Base-by-base conservation (phyloP, 2,888 invertebrate genomes). In the Baccha elongata region DNA sequence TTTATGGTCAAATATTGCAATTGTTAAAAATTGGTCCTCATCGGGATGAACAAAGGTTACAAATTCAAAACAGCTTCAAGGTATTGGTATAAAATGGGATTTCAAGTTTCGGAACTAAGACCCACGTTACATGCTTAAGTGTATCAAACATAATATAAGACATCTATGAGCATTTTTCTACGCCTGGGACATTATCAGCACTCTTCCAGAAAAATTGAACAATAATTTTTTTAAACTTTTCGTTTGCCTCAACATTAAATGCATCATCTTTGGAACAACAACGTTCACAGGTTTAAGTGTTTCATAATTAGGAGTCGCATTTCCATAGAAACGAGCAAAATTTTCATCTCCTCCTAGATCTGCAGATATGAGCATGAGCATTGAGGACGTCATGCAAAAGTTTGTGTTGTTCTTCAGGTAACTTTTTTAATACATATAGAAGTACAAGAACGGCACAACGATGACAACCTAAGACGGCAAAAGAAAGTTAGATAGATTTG, bases 281-380 rank as follows among this genome's bases (percentile, higher is more conserved):
- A 26, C 17, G 21, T 53, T 46, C 40, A 48, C 29, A 65, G 75
- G 53, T 64, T 71, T 69, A 71, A 81, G 83, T 83, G 83, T 78
- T 62, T 78, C 72, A 50, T 83, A 83, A 83, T 83, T 83, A 83
- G 83, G 78, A 83, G 73, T 71, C 35, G 64, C 78, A 78, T 83
- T 83, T 83, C 83, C 78, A 83, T 78, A 78, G 67, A 83, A 83
- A 71, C 42, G 71, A 64, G 44, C 44, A 69, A 35, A 40, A 62
- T 68, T 62, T 68, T 40, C 76, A 76, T 69, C 55, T 52, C 17
- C 55, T 13, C 17, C 55, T 13, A 37, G 75, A 80, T 65, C 69
- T 40, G 21, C 46, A 60, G 65, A 48, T 65, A 60, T 71, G 60
- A 64, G 68, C 62, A 37, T 48, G 23, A 48, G 19, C 19, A 17